phyloP scores from a whole-genome alignment of 2,113 vertebrate genomes.

The Carettochelys insculpta region DNA sequence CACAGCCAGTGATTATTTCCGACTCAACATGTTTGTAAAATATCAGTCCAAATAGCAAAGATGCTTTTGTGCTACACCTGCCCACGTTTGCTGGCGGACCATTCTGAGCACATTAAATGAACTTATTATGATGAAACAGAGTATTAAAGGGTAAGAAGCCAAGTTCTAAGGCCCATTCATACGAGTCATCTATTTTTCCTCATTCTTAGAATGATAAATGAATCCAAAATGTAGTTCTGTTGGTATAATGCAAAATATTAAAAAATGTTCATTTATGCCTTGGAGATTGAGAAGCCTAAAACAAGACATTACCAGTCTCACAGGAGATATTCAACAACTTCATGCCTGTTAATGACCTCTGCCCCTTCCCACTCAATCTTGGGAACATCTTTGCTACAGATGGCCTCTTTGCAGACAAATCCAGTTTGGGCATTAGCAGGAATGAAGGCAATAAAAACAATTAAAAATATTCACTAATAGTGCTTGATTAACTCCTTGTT shows the following conservation, averaged over 20 bases:
- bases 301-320: conserved; percentile 50
- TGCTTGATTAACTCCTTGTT: neutral
- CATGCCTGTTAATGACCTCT: neutral
- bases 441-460: conserved; percentile 28
- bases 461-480: conserved; percentile 56
- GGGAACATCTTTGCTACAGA: conserved; percentile 56
- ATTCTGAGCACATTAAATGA: neutral
- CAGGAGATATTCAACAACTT: conserved; percentile 43
- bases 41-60: neutral
- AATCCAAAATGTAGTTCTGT: neutral
- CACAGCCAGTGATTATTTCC: conserved; percentile 43
- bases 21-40: neutral
- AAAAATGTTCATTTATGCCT: conserved; percentile 33
- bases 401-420: conserved; percentile 52
- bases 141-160: neutral
- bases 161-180: neutral
- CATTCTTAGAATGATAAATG: neutral
- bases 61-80: neutral
- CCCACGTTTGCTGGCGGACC: neutral
- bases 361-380: conserved; percentile 4
- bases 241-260: conserved; percentile 38
- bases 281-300: conserved; percentile 51
- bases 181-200: conserved; percentile 3
- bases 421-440: neutral
- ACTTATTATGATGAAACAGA: neutral